Evolutionary conservation across 2,797 vertebrate species (phyloP).

Genomic region (Gambusia yucatana): DNA sequence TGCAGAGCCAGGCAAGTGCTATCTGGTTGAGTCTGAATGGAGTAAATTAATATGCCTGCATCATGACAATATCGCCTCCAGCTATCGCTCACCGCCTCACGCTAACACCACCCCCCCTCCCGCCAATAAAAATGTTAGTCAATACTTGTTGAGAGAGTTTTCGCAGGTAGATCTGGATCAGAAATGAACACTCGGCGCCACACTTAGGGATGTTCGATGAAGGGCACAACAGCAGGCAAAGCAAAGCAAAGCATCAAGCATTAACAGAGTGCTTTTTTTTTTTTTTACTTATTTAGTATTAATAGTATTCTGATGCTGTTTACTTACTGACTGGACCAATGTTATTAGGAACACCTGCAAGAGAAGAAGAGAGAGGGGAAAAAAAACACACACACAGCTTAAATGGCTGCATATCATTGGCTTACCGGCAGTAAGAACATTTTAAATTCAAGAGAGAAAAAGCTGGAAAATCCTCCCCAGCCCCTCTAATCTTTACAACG

Average conservation of each 20-base stretch:
- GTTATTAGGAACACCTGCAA: conserved; percentile 94
- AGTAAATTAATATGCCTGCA: conserved; percentile 66
- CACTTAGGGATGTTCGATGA: conserved; percentile 62
- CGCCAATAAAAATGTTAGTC: conserved; percentile 25
- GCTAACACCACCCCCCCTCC: background rate
- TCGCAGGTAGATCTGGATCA: conserved; percentile 61
- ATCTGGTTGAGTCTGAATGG: conserved; percentile 57
- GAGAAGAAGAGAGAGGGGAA: conserved; percentile 57
- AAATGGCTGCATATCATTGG: conserved; percentile 10
- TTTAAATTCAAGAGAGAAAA: background rate
- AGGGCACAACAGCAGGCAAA: conserved; percentile 67
- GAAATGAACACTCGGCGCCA: conserved; percentile 88
- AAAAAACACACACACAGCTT: conserved; percentile 11
- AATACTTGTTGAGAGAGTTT: conserved; percentile 39
- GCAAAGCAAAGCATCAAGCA: conserved; percentile 85
- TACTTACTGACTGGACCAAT: conserved; percentile 99
- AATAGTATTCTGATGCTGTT: conserved; percentile 47
- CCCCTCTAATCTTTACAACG: background rate
- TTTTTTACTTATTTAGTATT: background rate
- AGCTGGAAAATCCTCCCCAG: background rate
- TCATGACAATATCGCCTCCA: conserved; percentile 41
- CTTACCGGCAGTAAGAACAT: conserved; percentile 3
- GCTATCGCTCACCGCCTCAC: conserved; percentile 27
- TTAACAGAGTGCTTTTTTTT: conserved; percentile 40
- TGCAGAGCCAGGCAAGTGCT: conserved; percentile 59